These are phyloP conservation scores for Corythaeola cristata DNA, from an alignment of 2,113 vertebrate genomes.

Conservation along the genomic window DNA sequence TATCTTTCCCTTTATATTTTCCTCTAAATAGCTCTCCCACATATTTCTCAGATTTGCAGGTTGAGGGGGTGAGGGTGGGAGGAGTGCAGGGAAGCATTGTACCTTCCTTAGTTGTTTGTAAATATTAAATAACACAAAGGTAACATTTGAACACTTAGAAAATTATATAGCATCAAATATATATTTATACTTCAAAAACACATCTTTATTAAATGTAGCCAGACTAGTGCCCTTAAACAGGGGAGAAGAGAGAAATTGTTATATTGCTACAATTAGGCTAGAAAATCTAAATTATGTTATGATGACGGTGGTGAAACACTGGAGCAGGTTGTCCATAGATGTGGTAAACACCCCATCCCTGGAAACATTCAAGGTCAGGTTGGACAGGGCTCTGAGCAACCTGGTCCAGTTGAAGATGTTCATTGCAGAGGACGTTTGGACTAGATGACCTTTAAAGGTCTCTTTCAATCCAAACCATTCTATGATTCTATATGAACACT, in stretches of 20 bases:
- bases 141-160: not conserved
- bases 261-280: not conserved
- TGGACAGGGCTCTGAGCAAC: not conserved
- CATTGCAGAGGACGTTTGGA: not conserved
- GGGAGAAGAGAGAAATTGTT: not conserved
- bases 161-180: not conserved
- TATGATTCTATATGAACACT: not conserved
- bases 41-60: not conserved
- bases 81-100: not conserved
- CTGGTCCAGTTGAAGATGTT: not conserved
- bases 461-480: not conserved
- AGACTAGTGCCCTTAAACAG: not conserved
- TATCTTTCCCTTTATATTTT: not conserved
- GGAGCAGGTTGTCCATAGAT: not conserved
- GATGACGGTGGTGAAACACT: not conserved
- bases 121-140: not conserved
- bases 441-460: not conserved
- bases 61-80: rapidly evolving
- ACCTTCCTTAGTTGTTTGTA: not conserved
- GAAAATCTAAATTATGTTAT: not conserved
- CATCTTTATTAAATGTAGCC: not conserved
- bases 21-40: not conserved
- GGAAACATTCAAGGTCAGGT: not conserved
- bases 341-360: not conserved
- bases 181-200: not conserved